These are phyloP conservation scores for Denticeps clupeoides DNA, from an alignment of 2,797 vertebrate genomes.

Conservation along the genomic window DNA sequence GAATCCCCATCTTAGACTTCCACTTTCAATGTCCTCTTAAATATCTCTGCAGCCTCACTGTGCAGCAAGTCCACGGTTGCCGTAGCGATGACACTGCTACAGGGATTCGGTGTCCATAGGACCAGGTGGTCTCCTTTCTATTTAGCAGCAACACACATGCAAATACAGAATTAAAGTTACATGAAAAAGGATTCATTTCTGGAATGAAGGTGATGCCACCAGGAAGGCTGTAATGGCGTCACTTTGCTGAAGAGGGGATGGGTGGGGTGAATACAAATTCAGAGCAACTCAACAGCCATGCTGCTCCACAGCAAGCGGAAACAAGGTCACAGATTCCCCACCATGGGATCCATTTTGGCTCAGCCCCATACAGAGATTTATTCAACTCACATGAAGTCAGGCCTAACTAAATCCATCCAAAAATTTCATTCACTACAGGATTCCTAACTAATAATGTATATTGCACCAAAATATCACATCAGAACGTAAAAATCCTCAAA, in stretches of 20 bases:
- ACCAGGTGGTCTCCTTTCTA: conserved; percentile 6
- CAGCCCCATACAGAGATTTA: conserved; percentile 2
- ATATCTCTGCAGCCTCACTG: conserved; percentile 39
- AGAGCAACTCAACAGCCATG: conserved; percentile 10
- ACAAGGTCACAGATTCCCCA: conserved; percentile 16
- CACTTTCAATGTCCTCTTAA: conserved; percentile 17
- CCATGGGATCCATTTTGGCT: conserved; percentile 41
- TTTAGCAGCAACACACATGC: not conserved
- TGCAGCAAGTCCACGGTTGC: conserved; percentile 55
- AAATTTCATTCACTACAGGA: no score
- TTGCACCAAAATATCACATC: no score
- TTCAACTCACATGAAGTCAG: no score
- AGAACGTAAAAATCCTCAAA: no score
- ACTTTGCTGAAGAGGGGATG: no score
- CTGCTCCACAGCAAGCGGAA: conserved; percentile 7
- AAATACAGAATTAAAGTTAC: not conserved
- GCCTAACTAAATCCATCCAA: no score
- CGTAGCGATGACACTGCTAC: conserved; percentile 30
- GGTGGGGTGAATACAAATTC: no score
- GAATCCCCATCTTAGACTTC: conserved; percentile 4
- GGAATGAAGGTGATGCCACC: no score
- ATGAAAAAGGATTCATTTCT: no score
- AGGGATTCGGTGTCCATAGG: conserved; percentile 10
- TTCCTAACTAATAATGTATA: no score
- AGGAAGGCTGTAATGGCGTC: no score